phyloP scores from a whole-genome alignment of 2,797 vertebrate species.

The Streptopelia turtur region DNA sequence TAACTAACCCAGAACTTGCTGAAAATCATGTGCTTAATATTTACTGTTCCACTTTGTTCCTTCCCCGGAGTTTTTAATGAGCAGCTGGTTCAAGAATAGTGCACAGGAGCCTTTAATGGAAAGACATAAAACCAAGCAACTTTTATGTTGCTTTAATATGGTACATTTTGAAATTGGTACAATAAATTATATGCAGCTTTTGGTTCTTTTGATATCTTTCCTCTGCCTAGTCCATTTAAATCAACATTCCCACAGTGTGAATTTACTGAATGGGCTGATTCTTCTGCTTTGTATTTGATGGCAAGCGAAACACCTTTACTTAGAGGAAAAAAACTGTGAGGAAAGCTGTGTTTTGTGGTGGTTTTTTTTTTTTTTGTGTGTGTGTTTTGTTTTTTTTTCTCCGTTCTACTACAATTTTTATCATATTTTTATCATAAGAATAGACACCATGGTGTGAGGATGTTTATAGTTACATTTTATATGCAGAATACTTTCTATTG shows the following conservation, averaged over 20 bases:
- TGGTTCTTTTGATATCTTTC: constrained; percentile 54
- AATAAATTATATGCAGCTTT: constrained; percentile 66
- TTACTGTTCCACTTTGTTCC: constrained; percentile 54
- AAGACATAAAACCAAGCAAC: constrained; percentile 32
- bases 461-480: neutral
- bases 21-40: constrained; percentile 51
- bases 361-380: neutral
- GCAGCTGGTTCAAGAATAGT: constrained; percentile 28
- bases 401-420: neutral
- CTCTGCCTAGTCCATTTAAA: constrained; percentile 23
- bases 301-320: neutral
- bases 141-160: constrained; percentile 55
- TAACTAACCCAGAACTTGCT: constrained; percentile 36
- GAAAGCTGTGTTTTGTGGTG: neutral
- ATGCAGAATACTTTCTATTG: neutral
- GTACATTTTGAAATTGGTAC: constrained; percentile 28
- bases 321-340: neutral
- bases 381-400: too few species aligned
- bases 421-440: neutral
- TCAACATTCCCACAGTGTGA: constrained; percentile 20
- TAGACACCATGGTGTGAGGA: neutral
- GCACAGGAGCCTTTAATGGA: constrained; percentile 34
- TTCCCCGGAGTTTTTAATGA: neutral
- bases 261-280: constrained; percentile 48
- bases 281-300: constrained; percentile 40